A percentile compares a stretch with the other conserved stretches of the same genome.
Evolutionary conservation across 2,113 vertebrate genomes (phyloP).

Genomic region (Dicaeum eximium): DNA sequence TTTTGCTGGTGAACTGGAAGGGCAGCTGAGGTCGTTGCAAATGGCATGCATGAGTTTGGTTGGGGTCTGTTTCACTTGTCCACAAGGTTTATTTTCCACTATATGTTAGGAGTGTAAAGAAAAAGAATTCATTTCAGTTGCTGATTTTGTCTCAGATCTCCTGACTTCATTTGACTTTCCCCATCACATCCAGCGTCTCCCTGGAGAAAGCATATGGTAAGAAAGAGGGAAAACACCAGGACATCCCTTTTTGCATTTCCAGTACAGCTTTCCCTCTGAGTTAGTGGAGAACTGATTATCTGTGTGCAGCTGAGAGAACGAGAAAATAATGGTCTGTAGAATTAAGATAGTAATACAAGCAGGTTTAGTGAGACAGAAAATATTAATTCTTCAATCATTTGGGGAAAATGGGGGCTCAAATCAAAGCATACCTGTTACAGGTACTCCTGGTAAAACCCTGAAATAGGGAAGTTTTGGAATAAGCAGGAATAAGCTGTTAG

Average conservation of each 20-base stretch:
- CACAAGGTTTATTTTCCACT: background rate
- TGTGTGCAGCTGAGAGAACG: background rate
- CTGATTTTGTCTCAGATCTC: background rate
- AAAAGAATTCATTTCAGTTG: background rate
- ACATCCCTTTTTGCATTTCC: background rate
- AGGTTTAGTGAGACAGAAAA: background rate
- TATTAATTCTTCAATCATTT: background rate
- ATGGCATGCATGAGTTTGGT: background rate
- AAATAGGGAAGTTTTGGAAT: background rate
- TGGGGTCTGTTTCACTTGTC: background rate
- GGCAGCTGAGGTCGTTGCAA: background rate
- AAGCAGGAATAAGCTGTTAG: background rate
- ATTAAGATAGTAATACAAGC: background rate
- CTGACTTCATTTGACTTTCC: constrained; percentile 8
- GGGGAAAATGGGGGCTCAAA: background rate
- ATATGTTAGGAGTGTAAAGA: background rate
- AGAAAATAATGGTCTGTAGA: background rate
- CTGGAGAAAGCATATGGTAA: background rate
- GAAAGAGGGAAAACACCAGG: constrained; percentile 28
- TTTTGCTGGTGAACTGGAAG: background rate
- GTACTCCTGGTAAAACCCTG: background rate
- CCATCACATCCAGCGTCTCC: background rate
- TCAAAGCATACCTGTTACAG: background rate
- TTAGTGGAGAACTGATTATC: background rate
- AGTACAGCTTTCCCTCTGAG: background rate